These are phyloP conservation scores for Nesogale talazaci DNA, from an alignment of 2,113 vertebrate genomes.

Conservation along the genomic window DNA sequence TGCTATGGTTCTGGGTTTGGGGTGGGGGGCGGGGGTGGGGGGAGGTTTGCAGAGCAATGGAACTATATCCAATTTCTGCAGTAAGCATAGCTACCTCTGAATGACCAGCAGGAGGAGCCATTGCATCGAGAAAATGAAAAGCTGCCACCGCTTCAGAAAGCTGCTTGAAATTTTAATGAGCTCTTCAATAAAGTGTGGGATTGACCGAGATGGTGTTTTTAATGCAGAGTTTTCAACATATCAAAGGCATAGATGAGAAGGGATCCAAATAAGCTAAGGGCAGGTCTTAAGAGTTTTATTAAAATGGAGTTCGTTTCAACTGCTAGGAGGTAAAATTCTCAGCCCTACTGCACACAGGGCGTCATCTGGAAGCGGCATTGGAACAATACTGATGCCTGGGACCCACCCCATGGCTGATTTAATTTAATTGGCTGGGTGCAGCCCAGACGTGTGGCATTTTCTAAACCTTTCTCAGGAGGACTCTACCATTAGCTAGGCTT, in stretches of 20 bases:
- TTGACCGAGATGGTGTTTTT: neutral
- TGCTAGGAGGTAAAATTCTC: neutral
- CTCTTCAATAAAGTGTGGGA: neutral
- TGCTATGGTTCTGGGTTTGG: neutral
- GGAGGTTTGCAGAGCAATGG: neutral
- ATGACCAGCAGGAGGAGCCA: slow-evolving; percentile 70
- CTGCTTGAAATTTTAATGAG: neutral
- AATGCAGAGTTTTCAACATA: neutral
- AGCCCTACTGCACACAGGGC: neutral
- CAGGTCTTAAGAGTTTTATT: neutral
- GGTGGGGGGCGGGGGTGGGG: too few relatives aligned
- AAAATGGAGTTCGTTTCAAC: neutral
- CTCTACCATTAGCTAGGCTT: neutral
- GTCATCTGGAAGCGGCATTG: neutral
- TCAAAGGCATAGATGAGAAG: neutral
- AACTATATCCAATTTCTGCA: neutral
- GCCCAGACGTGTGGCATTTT: neutral
- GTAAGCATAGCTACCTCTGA: neutral
- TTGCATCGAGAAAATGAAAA: slow-evolving; percentile 36
- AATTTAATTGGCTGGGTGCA: neutral
- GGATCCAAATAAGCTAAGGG: neutral
- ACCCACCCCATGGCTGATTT: neutral
- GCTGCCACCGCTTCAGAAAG: neutral
- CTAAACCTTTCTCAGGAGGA: neutral
- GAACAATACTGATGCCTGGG: neutral